These are phyloP conservation scores for Oceanodroma tethys DNA, from an alignment of 2,113 vertebrate genomes.

Conservation along the genomic window DNA sequence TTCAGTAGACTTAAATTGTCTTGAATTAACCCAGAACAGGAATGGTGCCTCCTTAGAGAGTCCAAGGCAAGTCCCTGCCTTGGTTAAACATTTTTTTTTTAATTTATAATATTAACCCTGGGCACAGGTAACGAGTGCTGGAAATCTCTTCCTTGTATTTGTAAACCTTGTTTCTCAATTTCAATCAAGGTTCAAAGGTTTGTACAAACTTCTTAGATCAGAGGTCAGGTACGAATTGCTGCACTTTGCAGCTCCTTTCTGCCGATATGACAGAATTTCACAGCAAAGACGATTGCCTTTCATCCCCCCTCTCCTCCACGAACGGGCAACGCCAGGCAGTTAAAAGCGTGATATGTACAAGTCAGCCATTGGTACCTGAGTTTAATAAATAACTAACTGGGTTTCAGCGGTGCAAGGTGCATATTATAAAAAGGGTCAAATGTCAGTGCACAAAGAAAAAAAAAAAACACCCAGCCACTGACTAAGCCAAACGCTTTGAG, in stretches of 20 bases:
- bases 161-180: conserved; percentile 63
- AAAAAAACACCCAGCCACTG: background rate
- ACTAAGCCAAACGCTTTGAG: conserved; percentile 27
- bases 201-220: conserved; percentile 65
- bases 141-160: conserved; percentile 46
- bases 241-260: conserved; percentile 73
- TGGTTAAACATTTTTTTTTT: conserved; percentile 51
- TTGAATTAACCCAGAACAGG: background rate
- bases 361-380: conserved; percentile 74
- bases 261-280: conserved; percentile 78
- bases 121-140: background rate
- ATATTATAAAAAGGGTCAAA: conserved; percentile 76
- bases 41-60: background rate
- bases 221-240: conserved; percentile 74
- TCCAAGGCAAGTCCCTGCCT: too few species aligned
- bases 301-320: conserved; percentile 8
- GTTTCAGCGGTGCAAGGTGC: conserved; percentile 76
- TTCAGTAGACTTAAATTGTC: background rate
- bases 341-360: conserved; percentile 72
- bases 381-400: conserved; percentile 82
- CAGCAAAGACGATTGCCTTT: conserved; percentile 53
- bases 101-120: conserved; percentile 59
- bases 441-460: conserved; percentile 53
- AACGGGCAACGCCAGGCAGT: conserved; percentile 40
- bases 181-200: conserved; percentile 72